Base-by-base conservation (phyloP, 2,113 vertebrate genomes). In the Vulpes ferrilata region DNA sequence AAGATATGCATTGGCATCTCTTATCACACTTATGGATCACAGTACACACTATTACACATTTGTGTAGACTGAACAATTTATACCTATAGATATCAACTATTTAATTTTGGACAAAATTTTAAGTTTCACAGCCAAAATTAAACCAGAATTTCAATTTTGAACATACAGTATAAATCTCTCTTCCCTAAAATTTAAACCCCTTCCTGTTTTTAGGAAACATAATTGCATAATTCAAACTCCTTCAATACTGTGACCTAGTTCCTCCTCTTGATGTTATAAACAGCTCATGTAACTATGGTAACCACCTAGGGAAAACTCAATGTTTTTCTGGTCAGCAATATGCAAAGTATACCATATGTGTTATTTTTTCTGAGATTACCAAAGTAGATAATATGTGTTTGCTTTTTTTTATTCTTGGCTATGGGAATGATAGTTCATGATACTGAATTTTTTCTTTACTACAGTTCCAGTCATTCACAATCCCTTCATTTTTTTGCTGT, bases 251-350 rank as follows among this genome's bases (percentile, higher is more conserved):
- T 97, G 97, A 98, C 97, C 98, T 95, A 98, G 92, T 98, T 98
- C 89, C 95, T 95, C 92, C 38, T 87, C 95, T 96, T 95, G 93
- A 93, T 97, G 97, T 96, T 98, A 98, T 97, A 98, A 98, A 96
- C 60, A 17, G 96, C 88, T 96, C 94, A 59, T 78, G 97, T 98
- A 97, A 97, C 98, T 96, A 98, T 98, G 96, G 97, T 83, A 98
- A 98, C 98, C 95, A 96, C 87, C 94, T 43, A 96, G 95, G 87
- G 88, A 97, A 97, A 96, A 97, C 1, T n/a, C 51, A 97, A 97
- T 97, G 92, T 97, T 97, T 97, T 98, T 95, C 84, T 98, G 96
- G 97, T 97, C 98, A 98, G 96, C 97, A 96, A 95, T 98, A 98
- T 97, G 97, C 95, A 97, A 97, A 98, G 76, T 87, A 93, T 85